Base-by-base conservation (phyloP, 2,888 invertebrate genomes). In the Aspidiotus rigidus region DNA sequence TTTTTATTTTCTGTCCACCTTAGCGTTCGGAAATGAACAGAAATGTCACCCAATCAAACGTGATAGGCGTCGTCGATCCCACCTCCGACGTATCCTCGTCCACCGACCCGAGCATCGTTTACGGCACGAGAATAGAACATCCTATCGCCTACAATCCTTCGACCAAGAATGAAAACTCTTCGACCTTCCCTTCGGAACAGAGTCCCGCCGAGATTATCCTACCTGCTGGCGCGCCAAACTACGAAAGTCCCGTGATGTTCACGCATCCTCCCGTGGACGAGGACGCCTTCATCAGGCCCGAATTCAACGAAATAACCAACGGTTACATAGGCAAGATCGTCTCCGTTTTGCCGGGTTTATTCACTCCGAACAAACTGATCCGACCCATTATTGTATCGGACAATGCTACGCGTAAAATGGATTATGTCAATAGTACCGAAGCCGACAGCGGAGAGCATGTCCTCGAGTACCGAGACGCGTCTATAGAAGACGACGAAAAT, bases 291-390 rank as follows among this genome's bases (percentile, higher is more conserved):
- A 44, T 67, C 10, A 54, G 57, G 28, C 69, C 69, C 9, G 69
- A 69, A n/a, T 11, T 55, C 16, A 69, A 69, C 17, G 69, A 69
- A 28, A 69, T 69, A 13, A 41, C 62, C 16, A 69, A 69, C 44
- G 62, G 69, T 28, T 62, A 62, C n/a, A n/a, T 69, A 8, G 56
- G 62, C 1, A 69, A 69, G 9, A 69, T 69, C 8, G 62, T 69
- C 28, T 69, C 69, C 42, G 62, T 69, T 16, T 17, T 62, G 41
- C 69, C 69, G 13, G 49, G 44, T 13, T 44, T 69, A 7, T 17
- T 49, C 10, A 49, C 67, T 15, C 15, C 57, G 5, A 39, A 17
- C 7, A 69, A 56, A 56, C 62, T 62, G 2, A 39, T 57, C 7
- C 54, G 55, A 56, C 69, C 69, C 15, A 69, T 69, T 15, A 62